phyloP scores from a whole-genome alignment of 2,113 vertebrate genomes.

The Myiopsitta monachus region DNA sequence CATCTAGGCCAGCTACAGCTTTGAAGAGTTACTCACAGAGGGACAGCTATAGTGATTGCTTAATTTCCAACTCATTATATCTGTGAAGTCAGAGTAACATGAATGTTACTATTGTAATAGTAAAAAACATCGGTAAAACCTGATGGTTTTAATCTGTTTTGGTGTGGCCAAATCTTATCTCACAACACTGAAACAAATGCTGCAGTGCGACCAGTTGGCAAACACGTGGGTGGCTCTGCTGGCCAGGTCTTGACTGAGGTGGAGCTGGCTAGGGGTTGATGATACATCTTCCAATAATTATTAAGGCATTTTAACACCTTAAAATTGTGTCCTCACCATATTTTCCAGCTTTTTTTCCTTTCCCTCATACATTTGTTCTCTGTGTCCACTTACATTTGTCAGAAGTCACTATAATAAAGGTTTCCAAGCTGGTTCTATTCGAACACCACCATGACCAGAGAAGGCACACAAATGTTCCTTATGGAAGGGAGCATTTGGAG shows the following conservation, averaged over 20 bases:
- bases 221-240: not conserved
- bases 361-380: fast-evolving
- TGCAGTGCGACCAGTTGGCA: not conserved
- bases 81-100: not conserved
- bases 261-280: not conserved
- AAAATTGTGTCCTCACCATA: not conserved
- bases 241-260: not conserved
- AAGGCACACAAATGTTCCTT: fast-evolving
- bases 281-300: not conserved
- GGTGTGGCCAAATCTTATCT: not conserved
- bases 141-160: not conserved
- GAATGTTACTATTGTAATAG: not conserved
- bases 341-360: not conserved
- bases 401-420: not conserved
- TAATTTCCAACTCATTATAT: not conserved
- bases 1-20: fast-evolving
- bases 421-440: not conserved
- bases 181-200: not conserved
- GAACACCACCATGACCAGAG: not conserved
- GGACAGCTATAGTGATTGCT: too few species aligned
- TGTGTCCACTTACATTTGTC: not conserved
- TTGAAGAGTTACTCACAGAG: fast-evolving
- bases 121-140: not conserved
- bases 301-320: not conserved
- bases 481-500: not conserved